A percentile compares a stretch with the other conserved stretches of the same genome.
These are phyloP conservation scores for Pasiphila rectangulata DNA, from an alignment of 2,888 invertebrate genomes.

Conservation along the genomic window DNA sequence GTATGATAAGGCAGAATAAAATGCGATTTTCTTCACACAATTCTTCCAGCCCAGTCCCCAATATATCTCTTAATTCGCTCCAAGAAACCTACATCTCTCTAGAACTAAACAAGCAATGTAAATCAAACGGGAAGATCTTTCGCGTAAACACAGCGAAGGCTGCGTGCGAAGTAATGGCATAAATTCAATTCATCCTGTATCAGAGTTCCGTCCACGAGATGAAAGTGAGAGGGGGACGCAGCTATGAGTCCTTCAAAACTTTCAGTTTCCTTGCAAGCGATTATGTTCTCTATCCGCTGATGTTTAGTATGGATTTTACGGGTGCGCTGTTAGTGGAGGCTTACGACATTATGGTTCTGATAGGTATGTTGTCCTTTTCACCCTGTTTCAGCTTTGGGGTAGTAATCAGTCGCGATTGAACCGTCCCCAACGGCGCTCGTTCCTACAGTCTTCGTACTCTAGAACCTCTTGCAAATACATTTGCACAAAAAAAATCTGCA, in stretches of 20 bases:
- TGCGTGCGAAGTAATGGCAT: constrained; percentile 50
- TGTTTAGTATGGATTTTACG: constrained; percentile 34
- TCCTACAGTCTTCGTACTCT: constrained; percentile 33
- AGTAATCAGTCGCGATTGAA: constrained; percentile 73
- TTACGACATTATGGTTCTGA: constrained; percentile 44
- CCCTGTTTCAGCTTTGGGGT: constrained; percentile 65
- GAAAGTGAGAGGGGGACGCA: constrained; percentile 63
- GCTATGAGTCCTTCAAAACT: constrained; percentile 67
- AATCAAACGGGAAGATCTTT: constrained; percentile 37
- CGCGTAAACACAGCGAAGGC: constrained; percentile 45
- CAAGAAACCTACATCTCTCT: not conserved
- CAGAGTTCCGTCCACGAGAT: constrained; percentile 69
- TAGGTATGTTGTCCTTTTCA: constrained; percentile 66
- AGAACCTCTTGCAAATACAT: not conserved
- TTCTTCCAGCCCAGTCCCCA: not conserved
- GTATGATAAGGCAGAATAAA: constrained; percentile 35
- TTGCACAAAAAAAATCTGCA: not conserved
- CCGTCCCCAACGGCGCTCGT: constrained; percentile 71
- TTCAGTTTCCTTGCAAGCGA: constrained; percentile 33
- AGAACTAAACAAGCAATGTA: constrained; percentile 16
- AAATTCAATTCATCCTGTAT: constrained; percentile 77
- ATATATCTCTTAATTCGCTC: constrained; percentile 25
- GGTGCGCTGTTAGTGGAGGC: constrained; percentile 23
- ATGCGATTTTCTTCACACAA: constrained; percentile 6
- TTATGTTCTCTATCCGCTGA: constrained; percentile 19